A percentile compares a stretch with the other conserved stretches of the same genome.
Conservation (phyloP, 2,888 invertebrate genomes). For the Timema podura region DNA sequence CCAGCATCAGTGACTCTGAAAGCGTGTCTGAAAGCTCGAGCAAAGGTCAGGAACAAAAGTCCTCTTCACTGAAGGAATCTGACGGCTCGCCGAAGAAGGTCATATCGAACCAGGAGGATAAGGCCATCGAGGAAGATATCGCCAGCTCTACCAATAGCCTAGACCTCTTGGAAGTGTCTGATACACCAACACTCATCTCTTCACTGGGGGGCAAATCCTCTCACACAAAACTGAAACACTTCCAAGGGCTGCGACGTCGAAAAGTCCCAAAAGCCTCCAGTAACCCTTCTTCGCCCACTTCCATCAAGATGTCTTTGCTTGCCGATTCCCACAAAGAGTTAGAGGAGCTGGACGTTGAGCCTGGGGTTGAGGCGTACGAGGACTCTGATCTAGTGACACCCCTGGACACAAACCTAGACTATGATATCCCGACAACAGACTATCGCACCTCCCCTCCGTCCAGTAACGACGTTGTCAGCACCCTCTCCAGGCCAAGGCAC, state of each 20-base stretch:
- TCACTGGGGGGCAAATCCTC: neutral
- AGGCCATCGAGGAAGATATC: conserved; percentile 10
- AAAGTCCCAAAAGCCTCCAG: neutral
- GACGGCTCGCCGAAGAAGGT: conserved; percentile 20
- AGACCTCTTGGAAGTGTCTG: conserved; percentile 8
- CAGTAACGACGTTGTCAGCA: neutral
- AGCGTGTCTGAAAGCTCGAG: conserved; percentile 38
- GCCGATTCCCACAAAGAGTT: neutral
- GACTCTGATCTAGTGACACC: conserved; percentile 37
- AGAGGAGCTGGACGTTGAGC: conserved; percentile 48
- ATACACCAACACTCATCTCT: conserved; percentile 7
- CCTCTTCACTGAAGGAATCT: neutral
- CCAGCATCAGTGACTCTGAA: conserved; percentile 63
- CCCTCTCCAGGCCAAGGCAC: too few species aligned
- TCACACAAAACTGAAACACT: neutral
- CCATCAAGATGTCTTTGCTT: neutral
- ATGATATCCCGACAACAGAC: conserved; percentile 23
- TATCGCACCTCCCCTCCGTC: conserved; percentile 20
- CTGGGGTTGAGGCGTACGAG: conserved; percentile 52
- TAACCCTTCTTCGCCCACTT: neutral
- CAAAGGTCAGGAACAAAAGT: conserved; percentile 14
- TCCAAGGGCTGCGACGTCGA: neutral
- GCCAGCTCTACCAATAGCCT: conserved; percentile 1
- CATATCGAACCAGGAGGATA: conserved; percentile 3
- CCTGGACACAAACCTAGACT: neutral